Base-by-base conservation (phyloP, 1,140 invertebrate genomes). In the Thereuonema tuberculata region DNA sequence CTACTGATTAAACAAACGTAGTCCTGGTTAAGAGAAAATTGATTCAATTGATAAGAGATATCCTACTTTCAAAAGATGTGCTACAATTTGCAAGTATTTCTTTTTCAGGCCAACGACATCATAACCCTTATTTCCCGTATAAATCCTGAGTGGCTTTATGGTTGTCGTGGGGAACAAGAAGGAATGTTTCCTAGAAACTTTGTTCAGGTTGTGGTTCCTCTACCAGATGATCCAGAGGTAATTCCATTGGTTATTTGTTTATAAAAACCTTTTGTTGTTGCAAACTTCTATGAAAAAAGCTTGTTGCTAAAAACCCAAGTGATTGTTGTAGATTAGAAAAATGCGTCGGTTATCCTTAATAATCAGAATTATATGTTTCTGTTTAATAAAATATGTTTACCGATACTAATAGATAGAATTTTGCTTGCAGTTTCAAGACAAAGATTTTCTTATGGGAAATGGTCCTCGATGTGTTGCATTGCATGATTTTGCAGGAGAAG, bases 121-220 rank as follows among this genome's bases (percentile, higher is more conserved):
- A 82, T 93, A 46, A 75, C 81, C 60, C 73, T 91, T 60, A 67
- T 83, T 53, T 77, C 79, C 62, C 75, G 78, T 63, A 72, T 89
- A 5, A 86, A 89, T 67, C 77, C 82, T n/a, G 84, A 87, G 61
- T 93, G 89, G 89, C 69, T 86, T 60, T 80, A 80, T 60, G 89
- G 89, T 1, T 78, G 76, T 64, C 67, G 78, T 61, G 77, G 73
- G 25, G 81, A 80, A 21, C 73, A 74, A 54, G 81, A 84, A 69
- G 89, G 89, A 52, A 83, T 91, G 59, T 91, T 91, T 74, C 89
- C 89, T 1, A 71, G 76, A 21, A 87, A 82, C 69, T 91, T 86
- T 74, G 78, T 91, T 48, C 79, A 88, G 61, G 74, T 91, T 48
- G 81, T 83, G 69, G 77, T 87, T 65, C 85, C 87, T 49, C 70